Evolutionary conservation across 1,140 invertebrate genomes (phyloP), one percentile per base, ranked within the genome.

Genomic region (Nasonia longicornis): DNA sequence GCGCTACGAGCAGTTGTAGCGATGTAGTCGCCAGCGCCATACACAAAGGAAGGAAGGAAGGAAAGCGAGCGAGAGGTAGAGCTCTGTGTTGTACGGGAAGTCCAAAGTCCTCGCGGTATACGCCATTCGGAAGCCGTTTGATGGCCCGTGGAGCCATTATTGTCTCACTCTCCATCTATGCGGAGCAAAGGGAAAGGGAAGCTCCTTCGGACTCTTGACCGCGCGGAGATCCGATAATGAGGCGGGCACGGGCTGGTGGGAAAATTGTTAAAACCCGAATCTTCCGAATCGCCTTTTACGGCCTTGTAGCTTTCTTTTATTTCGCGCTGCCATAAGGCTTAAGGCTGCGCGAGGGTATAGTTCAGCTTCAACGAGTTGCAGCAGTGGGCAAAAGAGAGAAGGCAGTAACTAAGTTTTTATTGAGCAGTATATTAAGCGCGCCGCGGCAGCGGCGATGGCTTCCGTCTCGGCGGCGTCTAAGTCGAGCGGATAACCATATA

Each of bases 331-430:
- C 58, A 38, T 77, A 77, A 42, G 14, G 64, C 66, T 52, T 20
- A 35, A 75, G 35, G 72, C 38, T 35, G 31, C 3, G 70, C 77
- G 67, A 58, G 78, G 38, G 14, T 14, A 67, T 42, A 42, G 22
- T 48, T 52, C 70, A 42, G 48, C 75, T 38, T 77, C 79, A 80
- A 72, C 79, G 82, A 83, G 75, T 79, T 48, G 81, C 77, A 77
- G 80, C 52, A 16, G 20, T 14, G 12, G 14, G 45, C 11, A 4
- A 14, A 14, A 79, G 85, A 80, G 82, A 78, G 81, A 84, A 80
- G 83, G 83, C 86, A 84, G 87, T 90, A 90, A 89, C 89, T 88
- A 88, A 88, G 87, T 89, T 90, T 90, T 91, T 91, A 90, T 90
- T 88, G 87, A 85, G 84, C 80, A 85, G 86, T 90, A 88, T 89